Conservation (phyloP, 2,797 vertebrate genomes). For the Enteromius argenteus region DNA sequence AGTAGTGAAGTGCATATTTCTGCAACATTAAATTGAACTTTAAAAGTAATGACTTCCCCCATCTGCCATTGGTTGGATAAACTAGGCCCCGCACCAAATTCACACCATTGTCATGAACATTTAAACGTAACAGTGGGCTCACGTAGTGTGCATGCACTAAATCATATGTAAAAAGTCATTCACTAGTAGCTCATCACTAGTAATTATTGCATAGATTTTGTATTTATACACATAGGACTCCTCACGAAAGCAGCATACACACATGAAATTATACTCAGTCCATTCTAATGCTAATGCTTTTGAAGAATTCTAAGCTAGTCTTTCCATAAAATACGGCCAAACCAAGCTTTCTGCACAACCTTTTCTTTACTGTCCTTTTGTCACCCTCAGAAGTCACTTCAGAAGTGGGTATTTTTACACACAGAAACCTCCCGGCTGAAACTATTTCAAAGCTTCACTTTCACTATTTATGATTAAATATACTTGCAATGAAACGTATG, state of each 20-base stretch:
- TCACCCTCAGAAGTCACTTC: background rate
- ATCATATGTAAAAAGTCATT: too few relatives aligned
- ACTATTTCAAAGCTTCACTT: background rate
- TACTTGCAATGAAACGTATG: background rate
- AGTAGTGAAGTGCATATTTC: background rate
- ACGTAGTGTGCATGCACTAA: too few relatives aligned
- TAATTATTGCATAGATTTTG: background rate
- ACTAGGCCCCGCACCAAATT: background rate
- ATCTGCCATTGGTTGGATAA: background rate
- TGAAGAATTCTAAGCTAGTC: background rate
- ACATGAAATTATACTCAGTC: background rate
- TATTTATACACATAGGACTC: background rate
- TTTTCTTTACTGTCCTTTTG: background rate
- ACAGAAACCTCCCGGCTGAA: background rate
- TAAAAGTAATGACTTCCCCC: background rate
- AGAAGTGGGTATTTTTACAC: background rate
- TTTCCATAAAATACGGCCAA: background rate
- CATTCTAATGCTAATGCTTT: background rate
- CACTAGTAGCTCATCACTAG: background rate
- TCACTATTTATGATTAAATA: background rate
- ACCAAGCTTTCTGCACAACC: background rate
- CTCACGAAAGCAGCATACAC: background rate
- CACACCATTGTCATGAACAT: background rate
- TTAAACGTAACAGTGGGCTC: background rate
- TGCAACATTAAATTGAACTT: background rate